Evolutionary conservation across 2,888 invertebrate species (phyloP).

Genomic region (Epinotia brunnichana): DNA sequence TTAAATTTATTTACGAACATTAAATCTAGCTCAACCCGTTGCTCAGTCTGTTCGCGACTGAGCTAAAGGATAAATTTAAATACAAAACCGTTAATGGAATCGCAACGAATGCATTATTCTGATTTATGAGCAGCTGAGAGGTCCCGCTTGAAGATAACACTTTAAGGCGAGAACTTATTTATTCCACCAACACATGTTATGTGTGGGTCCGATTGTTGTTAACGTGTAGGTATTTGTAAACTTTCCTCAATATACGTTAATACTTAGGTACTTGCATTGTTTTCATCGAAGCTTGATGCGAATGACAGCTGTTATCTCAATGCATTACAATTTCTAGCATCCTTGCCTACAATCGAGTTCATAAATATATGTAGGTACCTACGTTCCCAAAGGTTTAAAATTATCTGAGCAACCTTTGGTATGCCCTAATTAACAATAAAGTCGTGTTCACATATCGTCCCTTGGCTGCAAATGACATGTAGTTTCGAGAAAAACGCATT

Average conservation of each 20-base stretch:
- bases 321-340: no score
- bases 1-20: background rate
- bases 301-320: no score
- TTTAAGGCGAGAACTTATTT: constrained; percentile 24
- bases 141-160: constrained; percentile 20
- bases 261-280: background rate
- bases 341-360: no score
- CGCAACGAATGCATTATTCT: constrained; percentile 40
- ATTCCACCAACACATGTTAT: constrained; percentile 16
- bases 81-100: constrained; percentile 35
- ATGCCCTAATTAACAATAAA: no score
- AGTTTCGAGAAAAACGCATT: no score
- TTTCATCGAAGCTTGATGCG: no score
- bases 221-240: background rate
- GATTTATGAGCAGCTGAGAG: constrained; percentile 36
- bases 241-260: background rate
- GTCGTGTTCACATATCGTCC: no score
- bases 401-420: no score
- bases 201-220: background rate
- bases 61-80: constrained; percentile 28
- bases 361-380: no score
- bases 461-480: no score
- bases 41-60: constrained; percentile 5
- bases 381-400: no score
- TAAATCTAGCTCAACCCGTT: background rate